Evolutionary conservation across 2,888 invertebrate genomes (phyloP).

Genomic region (Nymphalis c-album): DNA sequence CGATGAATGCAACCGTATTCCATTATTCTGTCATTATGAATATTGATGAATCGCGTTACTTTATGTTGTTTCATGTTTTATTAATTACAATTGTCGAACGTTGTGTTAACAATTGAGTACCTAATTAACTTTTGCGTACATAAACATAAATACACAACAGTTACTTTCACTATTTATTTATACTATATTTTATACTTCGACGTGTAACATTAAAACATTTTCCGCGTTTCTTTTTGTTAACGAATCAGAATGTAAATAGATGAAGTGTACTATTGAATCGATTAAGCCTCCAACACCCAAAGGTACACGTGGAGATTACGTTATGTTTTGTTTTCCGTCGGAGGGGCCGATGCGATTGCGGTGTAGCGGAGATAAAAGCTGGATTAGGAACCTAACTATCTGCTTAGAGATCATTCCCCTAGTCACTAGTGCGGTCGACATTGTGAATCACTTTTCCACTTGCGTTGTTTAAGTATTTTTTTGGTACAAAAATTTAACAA

Average conservation of each 20-base stretch:
- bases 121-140: not conserved
- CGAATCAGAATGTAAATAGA: constrained; percentile 15
- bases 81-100: constrained; percentile 14
- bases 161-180: constrained; percentile 16
- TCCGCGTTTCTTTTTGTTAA: constrained; percentile 24
- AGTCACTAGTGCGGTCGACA: constrained; percentile 14
- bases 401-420: constrained; percentile 20
- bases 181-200: constrained; percentile 5
- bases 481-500: not conserved
- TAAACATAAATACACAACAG: constrained; percentile 1
- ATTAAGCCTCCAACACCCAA: constrained; percentile 28
- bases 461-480: not conserved
- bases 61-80: constrained; percentile 20
- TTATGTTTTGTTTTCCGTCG: constrained; percentile 37
- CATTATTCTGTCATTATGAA: not conserved
- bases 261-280: constrained; percentile 27
- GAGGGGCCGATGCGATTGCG: constrained; percentile 30
- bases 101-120: constrained; percentile 13
- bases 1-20: not conserved
- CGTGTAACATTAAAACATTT: constrained; percentile 11
- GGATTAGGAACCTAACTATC: constrained; percentile 33
- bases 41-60: constrained; percentile 6
- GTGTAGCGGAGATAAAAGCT: constrained; percentile 31
- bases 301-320: constrained; percentile 32
- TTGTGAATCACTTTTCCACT: constrained; percentile 10